Conservation (phyloP, 2,113 vertebrate species). For the Sinocyclocheilus maitianheensis region DNA sequence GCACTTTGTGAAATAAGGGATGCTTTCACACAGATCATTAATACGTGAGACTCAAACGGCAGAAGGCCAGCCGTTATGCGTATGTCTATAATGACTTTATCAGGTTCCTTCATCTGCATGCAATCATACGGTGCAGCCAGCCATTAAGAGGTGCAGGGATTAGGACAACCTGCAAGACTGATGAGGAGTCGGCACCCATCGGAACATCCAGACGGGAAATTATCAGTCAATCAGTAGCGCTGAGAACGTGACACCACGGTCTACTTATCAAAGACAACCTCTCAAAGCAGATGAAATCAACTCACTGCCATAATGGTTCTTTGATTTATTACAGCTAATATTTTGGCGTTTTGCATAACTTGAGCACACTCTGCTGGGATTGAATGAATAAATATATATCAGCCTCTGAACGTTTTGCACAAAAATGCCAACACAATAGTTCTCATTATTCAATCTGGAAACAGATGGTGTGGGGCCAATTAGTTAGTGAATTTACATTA, state of each 20-base stretch:
- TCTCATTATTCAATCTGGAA: conserved; percentile 74
- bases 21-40: conserved; percentile 67
- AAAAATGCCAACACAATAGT: conserved; percentile 61
- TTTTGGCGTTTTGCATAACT: conserved; percentile 32
- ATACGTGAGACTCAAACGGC: conserved; percentile 63
- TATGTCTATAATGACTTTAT: conserved; percentile 65
- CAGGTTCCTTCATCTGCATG: conserved; percentile 71
- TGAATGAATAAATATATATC: conserved; percentile 55
- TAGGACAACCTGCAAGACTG: conserved; percentile 51
- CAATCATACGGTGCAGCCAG: conserved; percentile 71
- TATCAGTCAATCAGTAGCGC: conserved; percentile 56
- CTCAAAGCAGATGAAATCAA: conserved; percentile 17
- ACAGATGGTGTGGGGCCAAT: conserved; percentile 76
- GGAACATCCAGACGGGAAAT: conserved; percentile 65
- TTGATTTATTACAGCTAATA: conserved; percentile 28
- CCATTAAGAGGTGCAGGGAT: conserved; percentile 58
- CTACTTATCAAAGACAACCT: conserved; percentile 24
- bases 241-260: conserved; percentile 31
- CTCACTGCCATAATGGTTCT: background rate
- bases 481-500: conserved; percentile 73
- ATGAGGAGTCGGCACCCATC: conserved; percentile 55
- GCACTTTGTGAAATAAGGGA: conserved; percentile 1
- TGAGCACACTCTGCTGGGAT: conserved; percentile 37
- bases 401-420: conserved; percentile 53
- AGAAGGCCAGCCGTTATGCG: conserved; percentile 61